Evolutionary conservation across 2,888 invertebrate species (phyloP).

Genomic region (Anarsia innoxiella): DNA sequence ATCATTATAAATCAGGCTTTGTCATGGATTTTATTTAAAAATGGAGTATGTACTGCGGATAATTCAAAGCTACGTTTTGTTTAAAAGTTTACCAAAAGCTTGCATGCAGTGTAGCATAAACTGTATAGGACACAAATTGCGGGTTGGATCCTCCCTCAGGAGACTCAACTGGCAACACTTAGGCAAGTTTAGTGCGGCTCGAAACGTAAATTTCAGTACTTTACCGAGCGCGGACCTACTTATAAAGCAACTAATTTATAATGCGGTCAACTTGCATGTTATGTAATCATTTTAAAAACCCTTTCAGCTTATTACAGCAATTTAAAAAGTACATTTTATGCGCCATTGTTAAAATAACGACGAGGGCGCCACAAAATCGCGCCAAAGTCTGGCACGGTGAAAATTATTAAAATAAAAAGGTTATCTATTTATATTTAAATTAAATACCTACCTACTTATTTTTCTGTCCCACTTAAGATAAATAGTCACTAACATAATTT

Average conservation of each 20-base stretch:
- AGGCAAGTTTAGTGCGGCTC: slow-evolving; percentile 22
- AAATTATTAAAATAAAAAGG: too few species aligned
- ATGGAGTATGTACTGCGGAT: too few species aligned
- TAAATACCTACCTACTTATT: too few species aligned
- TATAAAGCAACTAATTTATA: slow-evolving; percentile 25
- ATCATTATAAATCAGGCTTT: slow-evolving; percentile 6
- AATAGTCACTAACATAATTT: too few species aligned
- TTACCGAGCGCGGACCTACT: slow-evolving; percentile 19
- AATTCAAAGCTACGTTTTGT: slow-evolving; percentile 1
- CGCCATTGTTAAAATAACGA: too few species aligned
- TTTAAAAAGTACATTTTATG: slow-evolving; percentile 9
- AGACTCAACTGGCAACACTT: slow-evolving; percentile 15
- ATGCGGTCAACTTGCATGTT: slow-evolving; percentile 28
- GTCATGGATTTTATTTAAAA: not conserved
- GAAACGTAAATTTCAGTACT: slow-evolving; percentile 23
- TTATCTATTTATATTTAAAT: too few species aligned
- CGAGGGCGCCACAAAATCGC: too few species aligned
- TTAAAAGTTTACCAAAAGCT: slow-evolving; percentile 15
- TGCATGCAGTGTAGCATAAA: slow-evolving; percentile 18
- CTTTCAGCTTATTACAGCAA: slow-evolving; percentile 13
- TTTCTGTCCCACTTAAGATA: too few species aligned
- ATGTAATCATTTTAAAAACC: slow-evolving; percentile 23
- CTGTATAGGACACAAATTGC: slow-evolving; percentile 21
- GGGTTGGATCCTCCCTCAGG: slow-evolving; percentile 16
- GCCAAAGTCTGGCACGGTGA: too few species aligned